These are phyloP conservation scores for Thymelicus sylvestris DNA, from an alignment of 2,888 invertebrate species.

Conservation along the genomic window DNA sequence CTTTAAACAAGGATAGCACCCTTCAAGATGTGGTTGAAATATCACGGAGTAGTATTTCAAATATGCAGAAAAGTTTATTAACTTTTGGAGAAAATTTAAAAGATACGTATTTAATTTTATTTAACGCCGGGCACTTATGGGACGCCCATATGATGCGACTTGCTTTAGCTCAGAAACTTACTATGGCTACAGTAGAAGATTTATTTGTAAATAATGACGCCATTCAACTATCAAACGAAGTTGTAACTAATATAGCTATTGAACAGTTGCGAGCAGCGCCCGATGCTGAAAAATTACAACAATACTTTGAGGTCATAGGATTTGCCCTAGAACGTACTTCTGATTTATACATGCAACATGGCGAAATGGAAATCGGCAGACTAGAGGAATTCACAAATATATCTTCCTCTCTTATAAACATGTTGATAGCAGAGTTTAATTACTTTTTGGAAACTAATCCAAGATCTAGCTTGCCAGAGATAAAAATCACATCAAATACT, in stretches of 20 bases:
- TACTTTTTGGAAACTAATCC: conserved; percentile 67
- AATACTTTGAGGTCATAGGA: conserved; percentile 52
- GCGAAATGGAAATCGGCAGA: conserved; percentile 60
- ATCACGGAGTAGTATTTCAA: conserved; percentile 47
- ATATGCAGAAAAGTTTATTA: conserved; percentile 61
- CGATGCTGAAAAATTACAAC: conserved; percentile 62
- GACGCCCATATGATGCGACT: conserved; percentile 68
- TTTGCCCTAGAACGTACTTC: conserved; percentile 56
- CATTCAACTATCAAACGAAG: conserved; percentile 62
- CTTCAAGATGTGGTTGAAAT: conserved; percentile 19
- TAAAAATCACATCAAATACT: conserved; percentile 37
- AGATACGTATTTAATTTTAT: conserved; percentile 61
- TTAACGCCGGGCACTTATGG: conserved; percentile 69
- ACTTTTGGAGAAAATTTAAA: conserved; percentile 63
- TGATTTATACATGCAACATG: conserved; percentile 60
- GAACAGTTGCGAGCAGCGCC: conserved; percentile 61
- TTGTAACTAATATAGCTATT: conserved; percentile 61
- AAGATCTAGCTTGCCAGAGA: conserved; percentile 40
- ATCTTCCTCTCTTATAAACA: conserved; percentile 53
- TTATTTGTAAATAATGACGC: conserved; percentile 65
- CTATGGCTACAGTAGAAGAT: conserved; percentile 71
- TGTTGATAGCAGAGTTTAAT: conserved; percentile 64
- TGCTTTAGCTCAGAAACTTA: conserved; percentile 66
- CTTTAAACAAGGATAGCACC: background rate
- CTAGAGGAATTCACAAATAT: conserved; percentile 66